Conservation (phyloP, 2,797 vertebrate genomes). For the Ptychobarbus kaznakovi region DNA sequence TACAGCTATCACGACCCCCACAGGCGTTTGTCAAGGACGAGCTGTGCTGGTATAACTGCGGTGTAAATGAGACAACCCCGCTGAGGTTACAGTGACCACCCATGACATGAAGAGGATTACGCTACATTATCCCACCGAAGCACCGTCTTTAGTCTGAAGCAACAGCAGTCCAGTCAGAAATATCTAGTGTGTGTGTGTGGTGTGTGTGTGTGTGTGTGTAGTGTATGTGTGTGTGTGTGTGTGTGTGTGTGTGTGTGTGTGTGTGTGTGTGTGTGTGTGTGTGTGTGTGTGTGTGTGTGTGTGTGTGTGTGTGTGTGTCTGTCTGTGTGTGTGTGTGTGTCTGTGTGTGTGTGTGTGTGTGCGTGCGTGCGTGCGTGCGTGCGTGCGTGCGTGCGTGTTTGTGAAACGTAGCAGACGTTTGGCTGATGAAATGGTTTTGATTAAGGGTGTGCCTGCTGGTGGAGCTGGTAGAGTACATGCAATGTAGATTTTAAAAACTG, state of each 20-base stretch:
- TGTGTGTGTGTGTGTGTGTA: neutral
- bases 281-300: neutral
- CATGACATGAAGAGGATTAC: conserved; percentile 69
- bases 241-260: neutral
- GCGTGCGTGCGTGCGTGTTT: neutral
- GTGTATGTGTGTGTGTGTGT: neutral
- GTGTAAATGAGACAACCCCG: conserved; percentile 10
- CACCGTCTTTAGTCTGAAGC: conserved; percentile 66
- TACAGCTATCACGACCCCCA: neutral
- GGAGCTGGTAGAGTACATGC: neutral
- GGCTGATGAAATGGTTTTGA: neutral
- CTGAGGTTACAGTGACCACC: conserved; percentile 47
- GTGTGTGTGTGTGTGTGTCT: neutral
- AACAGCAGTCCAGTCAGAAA: conserved; percentile 60
- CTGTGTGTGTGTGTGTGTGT: neutral
- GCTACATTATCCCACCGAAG: conserved; percentile 73
- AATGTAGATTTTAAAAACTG: conserved; percentile 28
- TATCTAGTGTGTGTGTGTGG: neutral
- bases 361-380: neutral
- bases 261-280: neutral
- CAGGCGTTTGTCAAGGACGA: conserved; percentile 22
- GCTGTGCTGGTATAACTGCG: conserved; percentile 23
- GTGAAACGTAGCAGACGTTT: conserved; percentile 20
- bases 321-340: neutral
- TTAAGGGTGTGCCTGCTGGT: conserved; percentile 28